Evolutionary conservation across 2,113 vertebrate species (phyloP), one percentile per base, ranked within the genome.

Genomic region (Rhodinocichla rosea): DNA sequence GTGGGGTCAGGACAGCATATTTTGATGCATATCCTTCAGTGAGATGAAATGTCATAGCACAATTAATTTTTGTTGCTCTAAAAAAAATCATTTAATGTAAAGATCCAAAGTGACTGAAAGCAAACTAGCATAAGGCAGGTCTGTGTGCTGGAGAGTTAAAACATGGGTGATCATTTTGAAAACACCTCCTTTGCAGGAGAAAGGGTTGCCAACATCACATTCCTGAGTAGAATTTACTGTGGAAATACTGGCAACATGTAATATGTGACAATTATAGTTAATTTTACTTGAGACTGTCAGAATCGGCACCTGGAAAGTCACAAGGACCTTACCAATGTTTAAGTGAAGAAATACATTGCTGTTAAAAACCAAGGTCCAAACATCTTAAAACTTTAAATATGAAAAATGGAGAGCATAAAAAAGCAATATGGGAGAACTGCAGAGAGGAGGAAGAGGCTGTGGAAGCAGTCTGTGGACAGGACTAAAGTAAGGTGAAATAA

Each of bases 351-450:
- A 97, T 94, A 94, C 6, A 3, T 79, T 89, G 85, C 74, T 76
- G 56, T 73, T 95, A 89, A 91, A 95, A 94, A 53, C 45, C 89
- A 95, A 97, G 95, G 95, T 85, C 91, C 87, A 94, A 96, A 89
- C 65, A 94, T 33, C 70, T 94, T 92, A 96, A 94, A 96, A 97
- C 88, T 94, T 95, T 95, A 94, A 96, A 95, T 96, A 96, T 95
- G 89, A 97, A 94, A 97, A 95, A 97, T 91, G 69, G 52, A 56
- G 60, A 84, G 47, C 19, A 6, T 96, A 96, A 95, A 96, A 96
- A 95, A 91, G 83, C 88, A 91, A 95, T 97, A 94, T 63, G 83
- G 40, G 77, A 92, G 69, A 92, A 82, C 65, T 94, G 70, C 65
- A 87, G 75, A 85, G 63, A 68, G 62, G 62, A 92, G 83, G 77